Evolutionary conservation across 2,888 invertebrate species (phyloP), one percentile per base, ranked within the genome.

Genomic region (Agrotis puta): DNA sequence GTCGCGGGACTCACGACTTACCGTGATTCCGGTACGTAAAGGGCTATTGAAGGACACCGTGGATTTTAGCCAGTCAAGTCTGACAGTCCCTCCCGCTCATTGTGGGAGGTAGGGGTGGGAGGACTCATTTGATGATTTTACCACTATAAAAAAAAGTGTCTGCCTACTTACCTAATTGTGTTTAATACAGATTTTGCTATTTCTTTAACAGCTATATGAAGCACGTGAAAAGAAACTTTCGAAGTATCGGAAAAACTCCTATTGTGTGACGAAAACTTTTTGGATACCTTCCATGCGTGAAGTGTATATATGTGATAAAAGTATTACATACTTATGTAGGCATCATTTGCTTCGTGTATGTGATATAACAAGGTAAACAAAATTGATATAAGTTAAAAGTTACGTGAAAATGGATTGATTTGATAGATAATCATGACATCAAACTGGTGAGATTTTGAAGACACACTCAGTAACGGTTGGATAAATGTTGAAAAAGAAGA

Each of bases 281-380:
- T 5, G 6, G 53, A 22, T 58, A 43, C 22, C 14, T 53, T n/a
- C 16, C 47, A 43, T 16, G 47, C 39, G 79, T 73, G 27, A 71
- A 53, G 48, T 68, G n/a, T 53, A 18, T 68, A 22, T 53, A 18
- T 6, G 13, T 27, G 27, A 43, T n/a, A 76, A 24, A 24, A 64
- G 43, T 51, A 51, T 64, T 51, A 3, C 13, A 33, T 56, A 56
- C 16, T 16, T 50, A 22, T 13, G 3, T 47, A 13, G 1, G 20
- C 24, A 39, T 0, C 2, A 43, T 11, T 68, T 67, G 27, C 16
- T 27, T 22, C 24, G 14, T 24, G 18, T 48, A 64, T 18, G 20
- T 43, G 18, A 61, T 65, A 45, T 39, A 47, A 18, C 1, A 27
- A 50, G 9, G 27, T 43, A 50, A 33, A 50, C 18, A 22, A 11